Base-by-base conservation (phyloP, 2,888 invertebrate species). In the Portevinia maculata region DNA sequence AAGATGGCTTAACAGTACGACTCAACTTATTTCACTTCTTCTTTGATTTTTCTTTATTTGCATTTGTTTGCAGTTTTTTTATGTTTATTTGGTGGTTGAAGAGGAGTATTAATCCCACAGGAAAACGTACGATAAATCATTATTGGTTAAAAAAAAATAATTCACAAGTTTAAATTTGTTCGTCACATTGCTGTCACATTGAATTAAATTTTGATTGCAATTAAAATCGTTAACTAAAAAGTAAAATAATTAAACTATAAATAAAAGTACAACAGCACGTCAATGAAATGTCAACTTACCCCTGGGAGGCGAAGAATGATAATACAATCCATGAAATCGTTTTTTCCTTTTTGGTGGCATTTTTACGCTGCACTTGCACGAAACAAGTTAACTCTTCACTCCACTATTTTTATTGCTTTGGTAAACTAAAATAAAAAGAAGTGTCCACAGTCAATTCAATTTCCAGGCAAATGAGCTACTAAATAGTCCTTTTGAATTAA, bases 301-400 rank as follows among this genome's bases (percentile, higher is more conserved):
- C 86, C 90, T 90, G 53, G 91, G 91, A 73, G 90, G 90, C 84
- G 91, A 90, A 79, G 91, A 91, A 85, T 91, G 91, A 86, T 88
- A 91, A 81, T 91, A 91, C 73, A 91, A 85, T 84, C 91, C 91
- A 86, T 90, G 90, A 85, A 89, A 89, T 81, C 88, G 86, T 84
- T 89, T 88, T 76, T 90, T 86, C 41, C 90, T 87, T 84, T 90
- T 90, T 64, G 90, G 90, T 73, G 90, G 90, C 90, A 90, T 90
- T 62, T 69, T 85, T 53, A 28, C 21, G 28, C 21, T 75, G 13
- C 46, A 70, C 67, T 62, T 13, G 15, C 34, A 69, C 60, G 64
- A 8, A 48, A 52, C 60, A 57, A 37, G 8, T n/a, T 15, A 13
- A 59, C 65, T 57, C 34, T 53, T 13, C 24, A 64, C 39, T 52